Evolutionary conservation across 2,888 invertebrate genomes (phyloP), one percentile per base, ranked within the genome.

Genomic region (Trachelus tabidus): DNA sequence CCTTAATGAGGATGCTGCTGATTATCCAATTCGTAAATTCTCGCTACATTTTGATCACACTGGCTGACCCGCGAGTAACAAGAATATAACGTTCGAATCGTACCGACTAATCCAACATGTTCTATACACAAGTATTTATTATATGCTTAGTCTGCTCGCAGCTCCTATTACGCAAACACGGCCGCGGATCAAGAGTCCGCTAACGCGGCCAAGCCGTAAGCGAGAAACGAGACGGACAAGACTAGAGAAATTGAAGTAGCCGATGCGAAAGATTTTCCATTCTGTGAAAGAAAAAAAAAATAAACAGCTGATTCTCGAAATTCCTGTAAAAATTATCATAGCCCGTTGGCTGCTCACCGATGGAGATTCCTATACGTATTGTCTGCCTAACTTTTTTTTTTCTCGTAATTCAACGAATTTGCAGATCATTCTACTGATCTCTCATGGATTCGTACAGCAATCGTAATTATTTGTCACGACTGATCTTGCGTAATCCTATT

Each of bases 1-100:
- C 91, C 89, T 91, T 94, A 94, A 94, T 93, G 92, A 94, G 94
- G 94, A 94, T 94, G 94, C 93, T 92, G 91, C 93, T 92, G 92
- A 94, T 94, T 94, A 94, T 94, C 92, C 94, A 93, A 94, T 94
- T 94, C 91, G 91, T 91, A 89, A 91, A 91, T 91, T 91, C 90
- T 91, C 91, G 91, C 91, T 91, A 89, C 90, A 91, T 91, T 91
- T 91, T 91, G 89, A 91, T 91, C 89, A 81, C 83, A 81, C 86
- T 84, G 83, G 85, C 82, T 82, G 84, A 87, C 85, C 85, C 87
- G 87, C 88, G 87, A 87, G 85, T 87, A 87, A 87, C 89, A 86
- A 89, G 89, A 56, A 56, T 23, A 56, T 56, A 56, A 23, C 56
- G 56, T 56, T 56, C 56, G 56, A 56, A 56, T 56, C 56, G 56